These are phyloP conservation scores for Gambelia wislizenii DNA, from an alignment of 2,797 vertebrate species.

Conservation along the genomic window DNA sequence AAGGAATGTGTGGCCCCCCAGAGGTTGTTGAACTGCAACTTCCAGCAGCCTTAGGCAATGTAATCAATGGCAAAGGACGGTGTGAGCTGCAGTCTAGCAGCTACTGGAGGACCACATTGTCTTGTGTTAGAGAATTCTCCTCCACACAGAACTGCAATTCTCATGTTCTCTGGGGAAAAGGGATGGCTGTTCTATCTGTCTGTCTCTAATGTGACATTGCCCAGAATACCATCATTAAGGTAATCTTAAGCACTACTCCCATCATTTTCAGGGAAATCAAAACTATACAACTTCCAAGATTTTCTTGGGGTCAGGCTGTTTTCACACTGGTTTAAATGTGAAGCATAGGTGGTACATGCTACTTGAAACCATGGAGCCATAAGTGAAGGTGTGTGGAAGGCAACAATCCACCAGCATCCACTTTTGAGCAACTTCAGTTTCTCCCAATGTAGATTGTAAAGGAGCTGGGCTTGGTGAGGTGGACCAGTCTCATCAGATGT, in stretches of 20 bases:
- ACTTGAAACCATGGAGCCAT: not conserved
- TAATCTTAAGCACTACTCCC: not conserved
- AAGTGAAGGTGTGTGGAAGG: not conserved
- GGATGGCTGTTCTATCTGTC: not conserved
- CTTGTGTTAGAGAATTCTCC: not conserved
- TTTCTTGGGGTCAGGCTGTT: not conserved
- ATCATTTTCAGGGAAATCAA: not conserved
- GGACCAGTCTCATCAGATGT: not conserved
- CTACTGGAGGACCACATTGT: not conserved
- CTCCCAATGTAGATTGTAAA: not conserved
- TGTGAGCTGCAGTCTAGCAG: not conserved
- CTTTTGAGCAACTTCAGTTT: not conserved
- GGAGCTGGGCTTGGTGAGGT: not conserved
- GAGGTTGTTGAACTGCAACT: not conserved
- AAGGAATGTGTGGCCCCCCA: not conserved
- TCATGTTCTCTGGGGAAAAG: not conserved
- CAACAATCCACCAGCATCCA: not conserved
- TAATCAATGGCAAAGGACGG: not conserved
- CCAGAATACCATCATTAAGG: not conserved
- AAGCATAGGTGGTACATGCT: not conserved
- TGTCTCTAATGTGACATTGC: slow-evolving; percentile 6
- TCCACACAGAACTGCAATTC: not conserved
- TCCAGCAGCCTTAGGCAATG: not conserved
- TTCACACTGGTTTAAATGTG: slow-evolving; percentile 9
- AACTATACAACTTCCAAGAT: not conserved